phyloP scores from a whole-genome alignment of 2,113 vertebrate species.

The Scalopus aquaticus region DNA sequence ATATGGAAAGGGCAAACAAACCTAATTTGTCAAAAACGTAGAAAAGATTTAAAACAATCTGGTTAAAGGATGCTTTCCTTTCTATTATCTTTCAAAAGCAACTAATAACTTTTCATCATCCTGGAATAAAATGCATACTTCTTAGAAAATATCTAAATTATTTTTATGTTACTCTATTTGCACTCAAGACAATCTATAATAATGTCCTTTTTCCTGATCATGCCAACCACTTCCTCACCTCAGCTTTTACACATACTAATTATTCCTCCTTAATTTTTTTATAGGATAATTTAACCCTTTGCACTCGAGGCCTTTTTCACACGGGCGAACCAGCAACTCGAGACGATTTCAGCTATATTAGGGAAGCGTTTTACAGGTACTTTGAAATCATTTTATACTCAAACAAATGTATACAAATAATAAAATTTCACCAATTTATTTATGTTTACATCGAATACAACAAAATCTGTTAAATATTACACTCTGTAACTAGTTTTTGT shows the following conservation, averaged over 20 bases:
- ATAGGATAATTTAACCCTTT: not conserved
- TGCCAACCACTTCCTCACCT: not conserved
- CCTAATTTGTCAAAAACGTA: not conserved
- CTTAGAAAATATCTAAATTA: not conserved
- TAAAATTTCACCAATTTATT: too few relatives aligned
- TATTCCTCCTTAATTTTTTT: not conserved
- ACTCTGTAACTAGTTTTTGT: too few relatives aligned
- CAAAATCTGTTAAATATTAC: too few relatives aligned
- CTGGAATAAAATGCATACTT: conserved; percentile 19
- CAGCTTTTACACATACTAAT: not conserved
- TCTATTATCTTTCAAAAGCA: conserved; percentile 21
- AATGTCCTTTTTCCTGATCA: not conserved
- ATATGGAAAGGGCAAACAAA: not conserved
- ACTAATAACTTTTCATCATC: not conserved
- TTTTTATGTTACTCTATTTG: not conserved
- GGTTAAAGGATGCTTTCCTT: not conserved
- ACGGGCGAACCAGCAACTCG: too few relatives aligned
- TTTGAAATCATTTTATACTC: too few relatives aligned
- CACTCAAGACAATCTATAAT: not conserved
- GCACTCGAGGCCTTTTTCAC: too few relatives aligned
- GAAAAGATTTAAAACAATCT: conserved; percentile 2
- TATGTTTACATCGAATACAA: too few relatives aligned
- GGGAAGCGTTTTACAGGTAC: too few relatives aligned
- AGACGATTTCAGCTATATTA: too few relatives aligned
- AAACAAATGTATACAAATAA: too few relatives aligned